Evolutionary conservation across 2,113 vertebrate genomes (phyloP).

Genomic region (Sylvietta virens): DNA sequence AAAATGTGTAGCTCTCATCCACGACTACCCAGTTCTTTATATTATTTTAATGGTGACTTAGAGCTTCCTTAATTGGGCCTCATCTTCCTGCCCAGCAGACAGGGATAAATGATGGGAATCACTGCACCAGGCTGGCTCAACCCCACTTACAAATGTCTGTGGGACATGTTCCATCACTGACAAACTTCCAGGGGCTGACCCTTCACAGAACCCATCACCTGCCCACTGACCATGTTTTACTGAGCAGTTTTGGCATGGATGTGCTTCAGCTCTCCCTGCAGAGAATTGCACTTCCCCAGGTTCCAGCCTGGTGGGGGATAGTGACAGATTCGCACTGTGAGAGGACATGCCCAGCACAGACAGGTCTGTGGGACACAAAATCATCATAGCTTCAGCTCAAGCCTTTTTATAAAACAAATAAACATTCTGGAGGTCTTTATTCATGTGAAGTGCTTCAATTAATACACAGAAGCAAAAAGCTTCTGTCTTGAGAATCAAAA

Average conservation of each 20-base stretch:
- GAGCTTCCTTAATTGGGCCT: not conserved
- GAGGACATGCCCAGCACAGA: not conserved
- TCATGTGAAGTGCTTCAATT: not conserved
- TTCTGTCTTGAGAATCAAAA: not conserved
- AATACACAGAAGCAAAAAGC: not conserved
- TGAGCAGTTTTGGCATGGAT: not conserved
- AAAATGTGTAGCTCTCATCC: not conserved
- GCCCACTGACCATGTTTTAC: not conserved
- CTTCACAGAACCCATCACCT: not conserved
- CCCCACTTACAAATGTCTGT: not conserved
- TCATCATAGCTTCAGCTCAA: not conserved
- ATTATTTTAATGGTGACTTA: conserved; percentile 9
- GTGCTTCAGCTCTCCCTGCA: not conserved
- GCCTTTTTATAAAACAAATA: not conserved
- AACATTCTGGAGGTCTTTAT: not conserved
- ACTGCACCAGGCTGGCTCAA: not conserved
- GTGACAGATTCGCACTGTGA: not conserved
- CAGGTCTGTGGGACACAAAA: not conserved
- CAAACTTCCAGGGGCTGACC: not conserved
- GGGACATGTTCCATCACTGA: not conserved
- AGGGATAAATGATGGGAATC: not conserved
- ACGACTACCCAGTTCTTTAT: not conserved
- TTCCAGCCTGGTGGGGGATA: not conserved
- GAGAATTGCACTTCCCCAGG: not conserved
- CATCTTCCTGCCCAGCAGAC: not conserved